Base-by-base conservation (phyloP, 2,888 invertebrate genomes). In the Pristionchus japonicus region DNA sequence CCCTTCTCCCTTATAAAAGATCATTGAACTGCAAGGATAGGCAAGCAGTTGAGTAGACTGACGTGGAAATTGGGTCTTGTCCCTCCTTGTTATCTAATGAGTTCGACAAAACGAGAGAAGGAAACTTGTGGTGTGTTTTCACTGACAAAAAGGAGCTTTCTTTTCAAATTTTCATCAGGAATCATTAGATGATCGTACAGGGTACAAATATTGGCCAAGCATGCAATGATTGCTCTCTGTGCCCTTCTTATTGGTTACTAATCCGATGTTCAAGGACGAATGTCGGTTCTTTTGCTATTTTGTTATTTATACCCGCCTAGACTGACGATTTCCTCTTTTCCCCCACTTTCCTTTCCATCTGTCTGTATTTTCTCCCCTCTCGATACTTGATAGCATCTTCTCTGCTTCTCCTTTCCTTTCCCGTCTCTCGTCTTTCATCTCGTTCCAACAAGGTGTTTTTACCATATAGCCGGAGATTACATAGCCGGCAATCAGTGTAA, bases 371-470 rank as follows among this genome's bases (percentile, higher is more conserved):
- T n/a, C n/a, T n/a, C n/a, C n/a, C n/a, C n/a, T n/a, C n/a, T n/a
- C n/a, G n/a, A n/a, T n/a, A n/a, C n/a, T 40, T 37, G 70, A 70
- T 70, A 70, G 70, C 37, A 70, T 70, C 70, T 70, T 70, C 77
- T 57, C 43, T 77, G 3, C 77, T 34, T 27, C n/a, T 37, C 70
- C 27, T 17, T 37, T 37, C 37, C 70, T 37, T 37, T 70, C 34
- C 27, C 6, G 11, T 34, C 17, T 67, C 67, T 34, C 67, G n/a
- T n/a, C n/a, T n/a, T 67, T 34, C 67, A 67, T 47, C 43, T 37
- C 70, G 70, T 70, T 70, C 37, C 70, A 37, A 70, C 70, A 70
- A 70, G 70, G 70, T 70, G 70, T 70, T 70, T 70, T 37, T 70
- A n/a, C n/a, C n/a, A n/a, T n/a, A n/a, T n/a, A n/a, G n/a, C n/a